Evolutionary conservation across 2,797 vertebrate genomes (phyloP).

Genomic region (Onychomys leucogaster): DNA sequence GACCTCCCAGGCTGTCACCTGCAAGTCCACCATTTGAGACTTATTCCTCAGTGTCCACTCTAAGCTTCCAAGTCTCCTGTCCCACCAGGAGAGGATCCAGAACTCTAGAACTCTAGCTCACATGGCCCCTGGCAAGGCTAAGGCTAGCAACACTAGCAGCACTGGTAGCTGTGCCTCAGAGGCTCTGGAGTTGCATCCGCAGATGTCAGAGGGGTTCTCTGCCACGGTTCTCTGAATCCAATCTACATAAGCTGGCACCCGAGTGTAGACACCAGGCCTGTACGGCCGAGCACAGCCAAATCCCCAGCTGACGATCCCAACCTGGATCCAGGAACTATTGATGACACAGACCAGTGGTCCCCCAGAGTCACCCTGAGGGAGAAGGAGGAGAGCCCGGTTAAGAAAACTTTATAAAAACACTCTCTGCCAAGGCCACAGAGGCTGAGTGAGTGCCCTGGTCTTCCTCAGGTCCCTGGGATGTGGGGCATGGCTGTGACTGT

Average conservation of each 20-base stretch:
- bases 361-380: conserved; percentile 90
- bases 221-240: conserved; percentile 85
- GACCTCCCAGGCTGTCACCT: neutral
- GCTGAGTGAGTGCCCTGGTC: neutral
- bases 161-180: fast-evolving
- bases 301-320: conserved; percentile 90
- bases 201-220: neutral
- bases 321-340: conserved; percentile 84
- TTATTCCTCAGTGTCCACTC: neutral
- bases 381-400: neutral
- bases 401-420: neutral
- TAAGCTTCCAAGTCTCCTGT: neutral
- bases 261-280: conserved; percentile 89
- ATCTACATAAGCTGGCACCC: conserved; percentile 70
- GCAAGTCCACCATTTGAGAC: neutral
- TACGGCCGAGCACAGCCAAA: conserved; percentile 86
- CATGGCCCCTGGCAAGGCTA: neutral
- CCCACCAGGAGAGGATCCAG: neutral
- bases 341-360: conserved; percentile 89
- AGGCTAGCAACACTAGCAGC: neutral
- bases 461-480: neutral
- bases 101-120: neutral
- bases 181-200: neutral
- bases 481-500: neutral
- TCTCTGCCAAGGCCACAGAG: neutral